Base-by-base conservation (phyloP, 1,140 invertebrate species). In the Venustaconcha ellipsiformis region DNA sequence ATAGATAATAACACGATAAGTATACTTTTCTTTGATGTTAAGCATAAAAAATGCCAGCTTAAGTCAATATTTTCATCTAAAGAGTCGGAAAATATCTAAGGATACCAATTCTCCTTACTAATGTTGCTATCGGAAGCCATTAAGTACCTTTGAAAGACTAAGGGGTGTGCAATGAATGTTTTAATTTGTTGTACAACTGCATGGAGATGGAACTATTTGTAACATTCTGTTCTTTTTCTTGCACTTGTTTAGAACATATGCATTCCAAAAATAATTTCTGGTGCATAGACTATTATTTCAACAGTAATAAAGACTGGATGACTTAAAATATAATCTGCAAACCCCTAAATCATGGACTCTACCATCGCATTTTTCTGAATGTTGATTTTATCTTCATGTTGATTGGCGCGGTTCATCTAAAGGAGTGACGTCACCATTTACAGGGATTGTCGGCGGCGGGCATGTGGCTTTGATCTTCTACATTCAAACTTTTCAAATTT, bases 361-460 rank as follows among this genome's bases (percentile, higher is more conserved):
- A 20, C 80, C 76, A 78, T 56, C 68, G 71, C 74, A 74, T 76
- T 84, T 80, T 80, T 81, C 76, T 83, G 66, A 79, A 73, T 84
- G 82, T 83, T 84, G 75, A 77, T 84, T 80, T 79, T 78, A 75
- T 76, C 80, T 72, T 59, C 72, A 63, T 74, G 75, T 72, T 84
- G 82, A 86, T 86, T 86, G 84, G 84, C 77, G 84, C 84, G 83
- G 84, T 79, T 74, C 76, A 80, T 77, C 78, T 80, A 83, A 78
- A 78, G 72, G 67, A 62, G 75, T 83, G 84, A 84, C 84, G 83
- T 82, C 83, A 81, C 74, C 56, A 57, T 72, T 79, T 78, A 78
- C 69, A 70, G 75, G 76, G 76, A 79, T 82, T 82, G 80, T 82
- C 82, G 80, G 84, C 84, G 83, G 81, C 81, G 78, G 82, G 82